Evolutionary conservation across 1,140 invertebrate species (phyloP).

Genomic region (Pantala flavescens): DNA sequence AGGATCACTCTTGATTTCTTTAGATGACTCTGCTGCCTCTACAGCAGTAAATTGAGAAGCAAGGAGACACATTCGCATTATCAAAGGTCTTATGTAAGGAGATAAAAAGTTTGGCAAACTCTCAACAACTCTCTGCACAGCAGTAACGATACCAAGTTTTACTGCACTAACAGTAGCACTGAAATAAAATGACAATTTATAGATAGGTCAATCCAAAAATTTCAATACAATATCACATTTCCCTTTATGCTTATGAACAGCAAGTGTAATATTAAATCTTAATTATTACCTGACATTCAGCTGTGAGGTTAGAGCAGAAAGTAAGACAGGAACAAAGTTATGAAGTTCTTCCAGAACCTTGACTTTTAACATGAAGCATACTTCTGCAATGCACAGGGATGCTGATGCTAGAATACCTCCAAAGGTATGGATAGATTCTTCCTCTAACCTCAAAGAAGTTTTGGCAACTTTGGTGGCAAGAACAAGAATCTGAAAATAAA

Average conservation of each 20-base stretch:
- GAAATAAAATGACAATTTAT: slow-evolving; percentile 33
- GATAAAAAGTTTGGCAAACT: slow-evolving; percentile 69
- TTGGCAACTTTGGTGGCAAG: not conserved
- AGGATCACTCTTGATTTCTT: not conserved
- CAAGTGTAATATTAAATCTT: too few relatives aligned
- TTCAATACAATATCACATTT: not conserved
- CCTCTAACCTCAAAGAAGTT: not conserved
- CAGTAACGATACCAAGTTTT: slow-evolving; percentile 53
- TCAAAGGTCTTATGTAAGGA: slow-evolving; percentile 53
- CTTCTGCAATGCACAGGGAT: slow-evolving; percentile 69
- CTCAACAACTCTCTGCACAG: slow-evolving; percentile 69
- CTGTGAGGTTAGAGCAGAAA: slow-evolving; percentile 29
- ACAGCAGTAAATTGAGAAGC: not conserved
- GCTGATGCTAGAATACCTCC: slow-evolving; percentile 51
- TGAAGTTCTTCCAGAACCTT: slow-evolving; percentile 59
- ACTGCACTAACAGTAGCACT: slow-evolving; percentile 35
- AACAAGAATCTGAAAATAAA: not conserved
- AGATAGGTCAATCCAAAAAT: too few relatives aligned
- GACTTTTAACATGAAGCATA: slow-evolving; percentile 58
- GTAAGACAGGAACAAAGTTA: slow-evolving; percentile 67
- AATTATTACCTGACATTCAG: not conserved
- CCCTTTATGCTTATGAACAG: too few relatives aligned
- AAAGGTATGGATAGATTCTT: not conserved
- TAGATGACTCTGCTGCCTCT: not conserved
- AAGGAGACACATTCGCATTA: not conserved